Evolutionary conservation across 2,113 vertebrate genomes (phyloP).

Genomic region (Planiliza haematocheilus): DNA sequence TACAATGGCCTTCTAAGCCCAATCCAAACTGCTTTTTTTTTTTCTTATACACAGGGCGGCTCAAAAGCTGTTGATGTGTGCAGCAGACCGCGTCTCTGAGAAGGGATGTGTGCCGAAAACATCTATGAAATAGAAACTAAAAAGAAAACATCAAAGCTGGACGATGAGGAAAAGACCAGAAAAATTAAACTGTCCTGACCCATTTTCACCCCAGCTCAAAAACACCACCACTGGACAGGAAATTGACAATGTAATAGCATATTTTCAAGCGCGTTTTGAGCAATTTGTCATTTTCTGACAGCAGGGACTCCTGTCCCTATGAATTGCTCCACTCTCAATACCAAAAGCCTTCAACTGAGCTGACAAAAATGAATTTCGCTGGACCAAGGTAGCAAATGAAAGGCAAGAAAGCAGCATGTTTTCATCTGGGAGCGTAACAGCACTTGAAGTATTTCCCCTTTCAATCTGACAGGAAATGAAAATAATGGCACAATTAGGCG

Average conservation of each 20-base stretch:
- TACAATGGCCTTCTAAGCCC: conserved; percentile 24
- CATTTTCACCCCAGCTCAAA: conserved; percentile 38
- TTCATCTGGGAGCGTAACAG: conserved; percentile 30
- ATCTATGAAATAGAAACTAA: conserved; percentile 24
- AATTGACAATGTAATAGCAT: conserved; percentile 62
- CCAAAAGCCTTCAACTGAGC: conserved; percentile 40
- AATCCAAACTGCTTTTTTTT: conserved; percentile 20
- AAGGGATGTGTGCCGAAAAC: conserved; percentile 29
- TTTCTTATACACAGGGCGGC: conserved; percentile 7
- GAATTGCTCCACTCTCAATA: conserved; percentile 44
- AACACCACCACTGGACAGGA: conserved; percentile 46
- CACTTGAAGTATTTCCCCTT: conserved; percentile 34
- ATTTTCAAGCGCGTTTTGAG: conserved; percentile 48
- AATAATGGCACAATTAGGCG: conserved; percentile 33
- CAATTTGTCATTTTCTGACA: conserved; percentile 62
- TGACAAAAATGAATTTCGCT: conserved; percentile 47
- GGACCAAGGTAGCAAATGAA: conserved; percentile 42
- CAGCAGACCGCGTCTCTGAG: conserved; percentile 9
- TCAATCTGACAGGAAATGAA: conserved; percentile 50
- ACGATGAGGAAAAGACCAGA: conserved; percentile 27
- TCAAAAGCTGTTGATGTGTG: conserved; percentile 19
- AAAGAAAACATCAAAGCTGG: conserved; percentile 3
- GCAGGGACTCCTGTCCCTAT: conserved; percentile 25
- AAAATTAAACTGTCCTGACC: conserved; percentile 42
- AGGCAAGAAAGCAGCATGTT: conserved; percentile 26